Percentiles rank a stretch among this genome's conserved stretches.
Conservation (phyloP, 2,113 vertebrate species). For the Scolopax mira region DNA sequence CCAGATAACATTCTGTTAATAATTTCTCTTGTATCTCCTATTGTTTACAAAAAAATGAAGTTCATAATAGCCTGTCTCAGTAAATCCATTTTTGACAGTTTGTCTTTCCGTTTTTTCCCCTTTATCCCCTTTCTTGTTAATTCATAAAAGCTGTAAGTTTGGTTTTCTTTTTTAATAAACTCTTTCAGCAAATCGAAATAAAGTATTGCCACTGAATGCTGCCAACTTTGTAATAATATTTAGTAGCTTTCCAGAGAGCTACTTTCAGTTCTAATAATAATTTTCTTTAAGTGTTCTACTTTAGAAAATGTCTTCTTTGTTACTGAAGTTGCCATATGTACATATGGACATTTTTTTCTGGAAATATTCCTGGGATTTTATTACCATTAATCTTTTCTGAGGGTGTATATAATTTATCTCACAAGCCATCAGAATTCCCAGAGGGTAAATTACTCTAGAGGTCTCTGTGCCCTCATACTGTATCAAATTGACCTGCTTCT, state of each 20-base stretch:
- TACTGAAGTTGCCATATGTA: conserved; percentile 69
- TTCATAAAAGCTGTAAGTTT: background rate
- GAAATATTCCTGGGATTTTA: conserved; percentile 77
- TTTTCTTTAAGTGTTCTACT: conserved; percentile 44
- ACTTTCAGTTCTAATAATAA: conserved; percentile 48
- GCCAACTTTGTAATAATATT: conserved; percentile 34
- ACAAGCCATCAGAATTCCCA: conserved; percentile 92
- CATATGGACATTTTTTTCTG: conserved; percentile 61
- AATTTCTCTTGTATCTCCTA: background rate
- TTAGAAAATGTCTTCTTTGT: conserved; percentile 60
- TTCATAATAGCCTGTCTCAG: background rate
- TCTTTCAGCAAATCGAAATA: background rate
- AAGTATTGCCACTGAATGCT: background rate
- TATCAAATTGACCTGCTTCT: conserved; percentile 99
- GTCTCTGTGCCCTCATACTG: conserved; percentile 91
- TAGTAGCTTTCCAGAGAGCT: conserved; percentile 31
- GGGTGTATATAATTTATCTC: conserved; percentile 95
- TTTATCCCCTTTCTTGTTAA: background rate
- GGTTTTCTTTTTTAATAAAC: background rate
- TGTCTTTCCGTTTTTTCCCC: background rate
- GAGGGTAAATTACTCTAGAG: conserved; percentile 99
- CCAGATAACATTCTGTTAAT: background rate
- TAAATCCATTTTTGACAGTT: background rate
- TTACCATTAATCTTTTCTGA: conserved; percentile 96
- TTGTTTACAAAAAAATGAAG: background rate